Conservation (phyloP, 2,888 invertebrate species). For the Notocelia uddmanniana region DNA sequence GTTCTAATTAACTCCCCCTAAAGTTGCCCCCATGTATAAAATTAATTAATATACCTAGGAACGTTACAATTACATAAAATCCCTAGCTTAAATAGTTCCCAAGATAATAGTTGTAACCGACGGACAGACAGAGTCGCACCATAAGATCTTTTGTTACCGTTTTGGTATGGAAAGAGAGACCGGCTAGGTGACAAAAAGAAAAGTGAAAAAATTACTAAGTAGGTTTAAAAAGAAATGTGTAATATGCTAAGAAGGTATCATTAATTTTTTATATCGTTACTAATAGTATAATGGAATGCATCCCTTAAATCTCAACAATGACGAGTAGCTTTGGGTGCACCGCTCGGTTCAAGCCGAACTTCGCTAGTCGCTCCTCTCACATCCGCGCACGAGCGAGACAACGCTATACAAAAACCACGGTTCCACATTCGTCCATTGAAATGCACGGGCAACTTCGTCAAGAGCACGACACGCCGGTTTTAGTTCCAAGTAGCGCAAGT, state of each 20-base stretch:
- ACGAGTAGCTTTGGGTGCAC: constrained; percentile 64
- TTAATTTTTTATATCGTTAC: constrained; percentile 47
- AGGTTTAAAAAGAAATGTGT: too few relatives aligned
- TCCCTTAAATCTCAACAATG: constrained; percentile 13
- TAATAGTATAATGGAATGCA: constrained; percentile 36
- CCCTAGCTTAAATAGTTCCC: too few relatives aligned
- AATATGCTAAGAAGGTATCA: background rate
- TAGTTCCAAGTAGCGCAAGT: constrained; percentile 69
- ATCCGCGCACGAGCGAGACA: constrained; percentile 66
- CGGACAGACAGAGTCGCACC: too few relatives aligned
- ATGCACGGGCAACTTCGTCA: constrained; percentile 81
- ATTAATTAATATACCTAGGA: too few relatives aligned
- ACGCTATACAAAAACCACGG: constrained; percentile 84
- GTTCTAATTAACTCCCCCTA: too few relatives aligned
- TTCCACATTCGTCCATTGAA: constrained; percentile 85
- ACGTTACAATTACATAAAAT: too few relatives aligned
- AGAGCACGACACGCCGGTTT: constrained; percentile 74
- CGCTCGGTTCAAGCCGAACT: constrained; percentile 71
- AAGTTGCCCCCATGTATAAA: too few relatives aligned
- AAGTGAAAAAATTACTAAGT: too few relatives aligned
- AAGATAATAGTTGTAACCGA: too few relatives aligned
- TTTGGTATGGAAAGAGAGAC: too few relatives aligned
- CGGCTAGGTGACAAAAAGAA: too few relatives aligned
- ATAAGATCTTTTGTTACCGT: too few relatives aligned
- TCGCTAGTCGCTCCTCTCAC: constrained; percentile 62